Conservation (phyloP, 2,888 invertebrate species). For the Plagiodera versicolora region DNA sequence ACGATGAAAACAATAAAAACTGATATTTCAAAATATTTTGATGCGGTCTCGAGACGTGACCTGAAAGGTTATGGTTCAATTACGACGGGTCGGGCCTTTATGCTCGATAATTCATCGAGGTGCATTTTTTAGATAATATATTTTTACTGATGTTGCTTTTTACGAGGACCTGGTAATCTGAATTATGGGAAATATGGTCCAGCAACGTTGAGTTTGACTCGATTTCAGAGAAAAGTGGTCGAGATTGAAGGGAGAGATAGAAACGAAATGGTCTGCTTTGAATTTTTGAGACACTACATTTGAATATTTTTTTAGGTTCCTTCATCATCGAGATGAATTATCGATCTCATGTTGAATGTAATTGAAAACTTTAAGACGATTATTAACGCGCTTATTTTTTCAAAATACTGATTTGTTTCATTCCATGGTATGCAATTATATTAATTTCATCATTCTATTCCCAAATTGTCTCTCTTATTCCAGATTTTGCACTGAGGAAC, state of each 20-base stretch:
- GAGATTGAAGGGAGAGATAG: slow-evolving; percentile 17
- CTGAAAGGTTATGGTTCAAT: slow-evolving; percentile 38
- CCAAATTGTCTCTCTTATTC: too few relatives aligned
- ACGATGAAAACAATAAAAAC: slow-evolving; percentile 26
- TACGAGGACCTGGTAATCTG: slow-evolving; percentile 26
- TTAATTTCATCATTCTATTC: too few relatives aligned
- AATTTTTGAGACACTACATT: background rate
- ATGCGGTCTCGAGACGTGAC: slow-evolving; percentile 28
- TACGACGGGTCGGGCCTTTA: slow-evolving; percentile 28
- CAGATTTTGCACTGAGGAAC: too few relatives aligned
- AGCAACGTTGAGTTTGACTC: slow-evolving; percentile 7
- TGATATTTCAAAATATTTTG: slow-evolving; percentile 26
- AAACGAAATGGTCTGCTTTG: background rate
- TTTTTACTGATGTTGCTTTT: slow-evolving; percentile 29
- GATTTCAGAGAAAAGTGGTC: slow-evolving; percentile 24
- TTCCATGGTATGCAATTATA: too few relatives aligned
- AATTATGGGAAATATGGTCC: slow-evolving; percentile 23
- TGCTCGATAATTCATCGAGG: slow-evolving; percentile 39
- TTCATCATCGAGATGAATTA: too few relatives aligned
- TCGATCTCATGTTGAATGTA: too few relatives aligned
- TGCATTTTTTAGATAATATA: slow-evolving; percentile 34
- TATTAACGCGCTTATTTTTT: too few relatives aligned
- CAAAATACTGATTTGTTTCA: too few relatives aligned
- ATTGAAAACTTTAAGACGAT: too few relatives aligned
- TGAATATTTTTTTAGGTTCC: too few relatives aligned